phyloP scores from a whole-genome alignment of 2,797 vertebrate genomes.

The Rhynchonycteris naso region DNA sequence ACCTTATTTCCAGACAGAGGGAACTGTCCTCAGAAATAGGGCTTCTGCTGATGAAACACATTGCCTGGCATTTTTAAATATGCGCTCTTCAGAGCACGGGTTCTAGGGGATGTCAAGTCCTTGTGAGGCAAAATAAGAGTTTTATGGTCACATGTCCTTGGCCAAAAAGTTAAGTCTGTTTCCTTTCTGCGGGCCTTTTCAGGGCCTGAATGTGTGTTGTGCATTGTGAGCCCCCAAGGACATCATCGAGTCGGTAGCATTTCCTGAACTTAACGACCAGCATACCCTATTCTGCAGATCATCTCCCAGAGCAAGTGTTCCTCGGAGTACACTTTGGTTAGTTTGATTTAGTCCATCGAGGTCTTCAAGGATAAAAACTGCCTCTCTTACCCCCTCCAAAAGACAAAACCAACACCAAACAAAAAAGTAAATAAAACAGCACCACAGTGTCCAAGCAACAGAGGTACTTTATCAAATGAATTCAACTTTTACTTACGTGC shows the following conservation, averaged over 20 bases:
- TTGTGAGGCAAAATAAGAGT: not conserved
- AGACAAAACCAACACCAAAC: not conserved
- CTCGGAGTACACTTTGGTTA: not conserved
- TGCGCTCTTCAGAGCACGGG: not conserved
- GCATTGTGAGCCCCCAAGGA: not conserved
- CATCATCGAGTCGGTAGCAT: not conserved
- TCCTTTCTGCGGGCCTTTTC: constrained; percentile 17
- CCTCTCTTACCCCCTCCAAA: not conserved
- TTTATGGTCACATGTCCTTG: not conserved
- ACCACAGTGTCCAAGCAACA: constrained; percentile 55
- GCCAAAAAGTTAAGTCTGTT: not conserved
- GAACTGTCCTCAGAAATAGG: not conserved
- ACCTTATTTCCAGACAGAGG: not conserved
- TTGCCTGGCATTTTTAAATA: not conserved
- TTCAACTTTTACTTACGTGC: constrained; percentile 20
- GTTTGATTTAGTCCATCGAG: not conserved
- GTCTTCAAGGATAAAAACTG: not conserved
- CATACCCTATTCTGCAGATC: not conserved
- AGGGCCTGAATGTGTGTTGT: not conserved
- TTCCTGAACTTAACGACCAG: not conserved
- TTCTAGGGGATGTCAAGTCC: not conserved
- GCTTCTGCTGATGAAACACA: not conserved
- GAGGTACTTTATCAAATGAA: constrained; percentile 46
- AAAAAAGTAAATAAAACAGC: constrained; percentile 23
- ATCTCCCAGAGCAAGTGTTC: not conserved